Evolutionary conservation across 2,113 vertebrate genomes (phyloP).

Genomic region (Callipepla squamata): DNA sequence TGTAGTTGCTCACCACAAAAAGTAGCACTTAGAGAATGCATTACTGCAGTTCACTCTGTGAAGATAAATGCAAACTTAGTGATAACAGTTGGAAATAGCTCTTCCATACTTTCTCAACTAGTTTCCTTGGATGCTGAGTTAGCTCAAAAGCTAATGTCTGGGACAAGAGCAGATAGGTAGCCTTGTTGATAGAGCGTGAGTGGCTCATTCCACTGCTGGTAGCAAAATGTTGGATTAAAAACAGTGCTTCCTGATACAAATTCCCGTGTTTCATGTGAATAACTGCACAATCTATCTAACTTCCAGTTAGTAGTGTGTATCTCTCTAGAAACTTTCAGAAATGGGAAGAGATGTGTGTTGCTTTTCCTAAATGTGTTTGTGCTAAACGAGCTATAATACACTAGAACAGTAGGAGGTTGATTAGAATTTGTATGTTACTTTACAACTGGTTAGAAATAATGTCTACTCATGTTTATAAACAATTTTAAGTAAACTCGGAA

Average conservation of each 20-base stretch:
- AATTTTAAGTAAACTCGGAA: neutral
- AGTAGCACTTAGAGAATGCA: neutral
- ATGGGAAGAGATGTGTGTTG: neutral
- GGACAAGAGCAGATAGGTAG: neutral
- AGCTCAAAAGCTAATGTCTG: neutral
- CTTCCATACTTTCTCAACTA: neutral
- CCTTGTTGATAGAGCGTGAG: neutral
- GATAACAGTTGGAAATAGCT: constrained; percentile 20
- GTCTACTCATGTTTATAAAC: neutral
- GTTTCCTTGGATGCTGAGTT: constrained; percentile 12
- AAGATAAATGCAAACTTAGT: constrained; percentile 15
- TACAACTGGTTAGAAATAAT: neutral
- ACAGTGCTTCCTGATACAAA: neutral
- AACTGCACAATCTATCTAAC: neutral
- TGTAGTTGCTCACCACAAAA: neutral
- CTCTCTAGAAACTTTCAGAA: neutral
- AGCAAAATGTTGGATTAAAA: constrained; percentile 6
- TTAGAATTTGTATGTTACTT: neutral
- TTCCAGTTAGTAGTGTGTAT: neutral
- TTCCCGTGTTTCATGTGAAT: neutral
- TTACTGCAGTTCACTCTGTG: neutral
- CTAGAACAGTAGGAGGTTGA: neutral
- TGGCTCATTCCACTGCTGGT: neutral
- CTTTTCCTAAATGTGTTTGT: neutral
- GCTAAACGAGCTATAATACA: neutral